Evolutionary conservation across 2,888 invertebrate genomes (phyloP).

Genomic region (Melieria crassipennis): DNA sequence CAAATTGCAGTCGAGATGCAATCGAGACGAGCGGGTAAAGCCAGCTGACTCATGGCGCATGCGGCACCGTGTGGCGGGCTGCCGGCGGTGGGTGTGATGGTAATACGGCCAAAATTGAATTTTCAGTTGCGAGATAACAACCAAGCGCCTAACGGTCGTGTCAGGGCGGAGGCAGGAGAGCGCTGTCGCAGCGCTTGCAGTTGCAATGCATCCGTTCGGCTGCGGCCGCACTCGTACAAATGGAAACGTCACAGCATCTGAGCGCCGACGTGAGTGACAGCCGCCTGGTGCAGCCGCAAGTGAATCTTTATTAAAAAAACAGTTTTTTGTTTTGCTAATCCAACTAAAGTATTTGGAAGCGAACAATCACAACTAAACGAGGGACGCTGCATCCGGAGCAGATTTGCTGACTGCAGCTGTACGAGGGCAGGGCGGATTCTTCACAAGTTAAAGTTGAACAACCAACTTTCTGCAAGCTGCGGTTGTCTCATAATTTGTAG

Average conservation of each 20-base stretch:
- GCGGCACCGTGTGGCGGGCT: too few species aligned
- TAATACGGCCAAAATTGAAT: constrained; percentile 7
- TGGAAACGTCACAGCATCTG: background rate
- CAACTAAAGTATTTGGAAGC: background rate
- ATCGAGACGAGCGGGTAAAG: background rate
- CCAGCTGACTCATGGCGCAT: too few species aligned
- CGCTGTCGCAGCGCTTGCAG: background rate
- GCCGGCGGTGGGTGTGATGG: background rate
- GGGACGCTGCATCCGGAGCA: too few species aligned
- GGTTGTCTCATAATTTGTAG: too few species aligned
- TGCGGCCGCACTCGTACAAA: background rate
- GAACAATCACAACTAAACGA: too few species aligned
- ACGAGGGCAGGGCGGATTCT: too few species aligned
- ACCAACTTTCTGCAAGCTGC: too few species aligned
- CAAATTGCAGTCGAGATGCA: constrained; percentile 9
- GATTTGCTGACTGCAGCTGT: too few species aligned
- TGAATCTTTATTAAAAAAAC: constrained; percentile 7
- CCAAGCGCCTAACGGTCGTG: background rate
- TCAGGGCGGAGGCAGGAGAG: too few species aligned
- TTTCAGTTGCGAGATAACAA: constrained; percentile 8
- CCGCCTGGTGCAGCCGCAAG: background rate
- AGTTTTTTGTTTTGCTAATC: constrained; percentile 5
- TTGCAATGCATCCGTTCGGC: constrained; percentile 5
- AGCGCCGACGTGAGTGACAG: background rate
- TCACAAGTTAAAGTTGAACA: too few species aligned